phyloP scores from a whole-genome alignment of 1,140 invertebrate genomes.

The Drosophila navojoa region DNA sequence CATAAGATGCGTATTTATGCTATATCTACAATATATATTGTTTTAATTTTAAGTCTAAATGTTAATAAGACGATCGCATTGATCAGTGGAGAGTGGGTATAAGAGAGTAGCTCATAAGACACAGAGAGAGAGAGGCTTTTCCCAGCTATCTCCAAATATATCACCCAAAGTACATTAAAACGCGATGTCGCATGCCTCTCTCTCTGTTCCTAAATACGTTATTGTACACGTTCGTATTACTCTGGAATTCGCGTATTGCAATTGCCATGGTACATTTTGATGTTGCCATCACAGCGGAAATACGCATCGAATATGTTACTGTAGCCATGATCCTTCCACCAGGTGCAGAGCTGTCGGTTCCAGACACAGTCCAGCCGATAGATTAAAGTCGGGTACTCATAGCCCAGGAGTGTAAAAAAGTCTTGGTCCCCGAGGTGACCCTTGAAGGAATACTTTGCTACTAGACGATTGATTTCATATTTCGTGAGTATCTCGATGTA shows the following conservation, averaged over 20 bases:
- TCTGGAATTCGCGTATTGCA: conserved; percentile 91
- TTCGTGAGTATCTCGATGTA: conserved; percentile 86
- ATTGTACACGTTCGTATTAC: conserved; percentile 31
- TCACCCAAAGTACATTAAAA: not conserved
- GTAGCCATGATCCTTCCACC: conserved; percentile 93
- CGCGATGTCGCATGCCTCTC: no score
- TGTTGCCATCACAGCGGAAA: conserved; percentile 89
- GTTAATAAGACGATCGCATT: no score
- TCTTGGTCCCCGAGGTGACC: conserved; percentile 95
- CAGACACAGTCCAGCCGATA: conserved; percentile 91
- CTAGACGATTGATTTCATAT: conserved; percentile 86
- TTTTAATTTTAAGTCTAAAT: no score
- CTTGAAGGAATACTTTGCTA: conserved; percentile 89
- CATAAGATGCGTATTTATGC: no score
- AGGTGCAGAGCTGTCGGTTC: conserved; percentile 93
- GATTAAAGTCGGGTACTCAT: conserved; percentile 90
- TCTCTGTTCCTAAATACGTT: not conserved
- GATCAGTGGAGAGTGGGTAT: no score
- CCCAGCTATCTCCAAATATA: not conserved
- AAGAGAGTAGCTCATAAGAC: no score
- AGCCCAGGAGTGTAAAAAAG: conserved; percentile 91
- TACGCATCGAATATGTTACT: conserved; percentile 90
- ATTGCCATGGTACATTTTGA: conserved; percentile 93
- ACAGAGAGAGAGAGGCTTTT: not conserved
- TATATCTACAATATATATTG: no score